Conservation (phyloP, 2,888 invertebrate genomes). For the Dicyrtoma fusca region DNA sequence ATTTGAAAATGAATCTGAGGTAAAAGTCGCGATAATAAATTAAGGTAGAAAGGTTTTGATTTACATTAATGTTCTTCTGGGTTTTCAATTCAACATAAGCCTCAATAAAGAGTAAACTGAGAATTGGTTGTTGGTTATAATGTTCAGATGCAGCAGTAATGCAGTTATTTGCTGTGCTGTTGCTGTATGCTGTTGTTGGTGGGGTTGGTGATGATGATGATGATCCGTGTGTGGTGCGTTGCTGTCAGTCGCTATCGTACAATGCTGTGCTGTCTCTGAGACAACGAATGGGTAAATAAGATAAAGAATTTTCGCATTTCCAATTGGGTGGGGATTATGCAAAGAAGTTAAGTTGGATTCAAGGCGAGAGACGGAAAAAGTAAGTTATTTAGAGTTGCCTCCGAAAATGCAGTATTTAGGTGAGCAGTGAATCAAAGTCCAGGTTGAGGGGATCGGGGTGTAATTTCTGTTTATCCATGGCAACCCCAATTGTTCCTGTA, state of each 20-base stretch:
- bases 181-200: constrained; percentile 28
- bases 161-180: constrained; percentile 29
- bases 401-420: constrained; percentile 1
- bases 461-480: neutral
- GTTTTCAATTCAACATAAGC: no score
- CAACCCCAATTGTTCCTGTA: constrained; percentile 14
- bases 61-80: no score
- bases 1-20: no score
- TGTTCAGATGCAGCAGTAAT: constrained; percentile 29
- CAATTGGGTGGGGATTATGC: constrained; percentile 2
- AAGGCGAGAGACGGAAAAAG: neutral
- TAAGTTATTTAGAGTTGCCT: constrained; percentile 21
- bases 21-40: no score
- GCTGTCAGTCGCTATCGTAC: constrained; percentile 24
- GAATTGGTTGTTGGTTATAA: constrained; percentile 22
- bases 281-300: constrained; percentile 22
- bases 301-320: constrained; percentile 21
- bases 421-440: no score
- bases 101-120: constrained; percentile 16
- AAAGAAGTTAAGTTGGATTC: constrained; percentile 3
- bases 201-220: constrained; percentile 28
- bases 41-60: no score
- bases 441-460: neutral
- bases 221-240: constrained; percentile 21
- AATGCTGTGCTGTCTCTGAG: constrained; percentile 25